These are phyloP conservation scores for Drosophila azteca DNA, from an alignment of 1,140 invertebrate species.

Conservation along the genomic window DNA sequence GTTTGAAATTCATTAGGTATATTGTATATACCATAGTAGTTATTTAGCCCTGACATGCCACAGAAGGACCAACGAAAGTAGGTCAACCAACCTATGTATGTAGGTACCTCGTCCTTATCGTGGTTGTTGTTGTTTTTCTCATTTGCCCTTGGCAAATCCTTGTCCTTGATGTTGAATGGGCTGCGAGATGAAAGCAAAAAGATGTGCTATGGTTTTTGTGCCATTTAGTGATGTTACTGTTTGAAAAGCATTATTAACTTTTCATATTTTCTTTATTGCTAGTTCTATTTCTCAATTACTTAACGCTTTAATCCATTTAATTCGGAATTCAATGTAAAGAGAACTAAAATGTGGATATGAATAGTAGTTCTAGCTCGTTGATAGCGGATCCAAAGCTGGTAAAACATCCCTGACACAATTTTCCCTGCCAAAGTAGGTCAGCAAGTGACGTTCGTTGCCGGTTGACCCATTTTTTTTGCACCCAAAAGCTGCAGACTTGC, in stretches of 20 bases:
- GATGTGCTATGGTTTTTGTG: conserved; percentile 13
- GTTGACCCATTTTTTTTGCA: conserved; percentile 34
- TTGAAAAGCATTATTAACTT: too few relatives aligned
- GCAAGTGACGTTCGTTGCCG: conserved; percentile 38
- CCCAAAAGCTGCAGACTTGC: conserved; percentile 2
- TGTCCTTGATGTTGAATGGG: conserved; percentile 52
- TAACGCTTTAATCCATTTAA: too few relatives aligned
- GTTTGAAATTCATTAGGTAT: too few relatives aligned
- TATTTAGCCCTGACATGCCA: conserved; percentile 31
- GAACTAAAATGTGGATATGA: too few relatives aligned
- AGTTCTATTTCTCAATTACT: too few relatives aligned
- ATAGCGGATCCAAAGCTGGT: too few relatives aligned
- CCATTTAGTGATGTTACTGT: neutral
- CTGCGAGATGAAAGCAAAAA: conserved; percentile 10
- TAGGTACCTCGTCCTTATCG: conserved; percentile 9
- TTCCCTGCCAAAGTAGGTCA: conserved; percentile 26
- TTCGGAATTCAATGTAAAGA: too few relatives aligned
- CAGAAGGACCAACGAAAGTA: conserved; percentile 27
- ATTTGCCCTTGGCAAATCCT: conserved; percentile 56
- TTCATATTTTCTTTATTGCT: too few relatives aligned
- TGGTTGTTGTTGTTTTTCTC: conserved; percentile 44
- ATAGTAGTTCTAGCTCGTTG: too few relatives aligned
- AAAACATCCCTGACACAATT: conserved; percentile 35
- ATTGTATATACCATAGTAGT: too few relatives aligned
- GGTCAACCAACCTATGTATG: conserved; percentile 42